Conservation (phyloP, 1,140 invertebrate genomes). For the Aphaenogaster floridana region DNA sequence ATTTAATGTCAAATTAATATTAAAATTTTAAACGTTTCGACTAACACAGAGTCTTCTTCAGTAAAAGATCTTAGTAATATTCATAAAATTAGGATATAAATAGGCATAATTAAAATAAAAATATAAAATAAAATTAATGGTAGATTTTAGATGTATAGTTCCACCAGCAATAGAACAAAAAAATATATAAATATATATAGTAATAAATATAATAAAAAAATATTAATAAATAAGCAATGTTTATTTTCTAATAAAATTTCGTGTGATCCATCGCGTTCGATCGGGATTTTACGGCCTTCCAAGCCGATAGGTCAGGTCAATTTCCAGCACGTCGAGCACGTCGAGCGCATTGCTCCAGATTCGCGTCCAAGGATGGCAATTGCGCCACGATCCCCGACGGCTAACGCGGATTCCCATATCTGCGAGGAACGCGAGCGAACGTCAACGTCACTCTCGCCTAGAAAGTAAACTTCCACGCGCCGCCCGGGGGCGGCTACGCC, state of each 20-base stretch:
- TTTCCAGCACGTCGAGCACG: constrained; percentile 16
- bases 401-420: constrained; percentile 80
- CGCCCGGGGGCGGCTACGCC: constrained; percentile 19
- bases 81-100: too few relatives aligned
- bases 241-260: constrained; percentile 9
- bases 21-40: too few relatives aligned
- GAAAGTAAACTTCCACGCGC: constrained; percentile 48
- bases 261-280: not conserved
- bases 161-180: too few relatives aligned
- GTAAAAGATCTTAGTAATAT: too few relatives aligned
- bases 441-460: constrained; percentile 50
- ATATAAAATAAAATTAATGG: too few relatives aligned
- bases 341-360: constrained; percentile 56
- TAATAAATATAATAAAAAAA: not conserved
- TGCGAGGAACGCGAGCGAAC: constrained; percentile 61
- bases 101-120: too few relatives aligned
- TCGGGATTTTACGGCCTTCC: constrained; percentile 22
- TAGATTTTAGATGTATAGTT: too few relatives aligned
- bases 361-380: constrained; percentile 81
- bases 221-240: not conserved
- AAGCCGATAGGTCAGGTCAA: constrained; percentile 28
- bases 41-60: too few relatives aligned
- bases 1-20: too few relatives aligned
- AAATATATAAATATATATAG: not conserved
- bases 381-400: constrained; percentile 78